Evolutionary conservation across 2,797 vertebrate genomes (phyloP).

Genomic region (Hydrophis major): DNA sequence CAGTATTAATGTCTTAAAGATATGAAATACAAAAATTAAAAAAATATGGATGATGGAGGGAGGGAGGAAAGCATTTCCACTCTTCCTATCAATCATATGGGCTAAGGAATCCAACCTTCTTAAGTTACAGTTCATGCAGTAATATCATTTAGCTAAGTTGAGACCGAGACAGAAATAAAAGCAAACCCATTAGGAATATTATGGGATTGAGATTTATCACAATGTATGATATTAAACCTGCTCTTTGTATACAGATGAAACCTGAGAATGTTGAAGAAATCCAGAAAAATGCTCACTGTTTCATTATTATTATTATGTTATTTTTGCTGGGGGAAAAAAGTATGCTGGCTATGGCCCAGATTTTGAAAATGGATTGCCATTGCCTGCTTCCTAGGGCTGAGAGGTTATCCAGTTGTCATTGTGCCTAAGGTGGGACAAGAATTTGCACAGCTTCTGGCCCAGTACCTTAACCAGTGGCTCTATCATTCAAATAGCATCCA

Average conservation of each 20-base stretch:
- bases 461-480: background rate
- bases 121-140: conserved; percentile 44
- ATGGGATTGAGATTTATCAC: conserved; percentile 23
- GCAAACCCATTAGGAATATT: conserved; percentile 51
- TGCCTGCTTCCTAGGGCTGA: background rate
- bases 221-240: background rate
- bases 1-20: background rate
- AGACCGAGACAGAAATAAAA: conserved; percentile 68
- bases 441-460: background rate
- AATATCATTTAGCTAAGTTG: conserved; percentile 47
- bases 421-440: background rate
- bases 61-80: background rate
- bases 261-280: background rate
- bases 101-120: conserved; percentile 32
- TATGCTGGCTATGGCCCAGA: background rate
- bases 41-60: background rate
- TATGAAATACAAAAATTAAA: background rate
- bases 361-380: background rate
- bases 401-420: background rate
- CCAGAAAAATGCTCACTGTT: background rate
- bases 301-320: background rate
- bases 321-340: too few species aligned
- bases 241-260: background rate
- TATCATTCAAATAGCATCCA: background rate
- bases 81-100: background rate